Evolutionary conservation across 2,113 vertebrate genomes (phyloP).

Genomic region (Xyliphius kryptos): DNA sequence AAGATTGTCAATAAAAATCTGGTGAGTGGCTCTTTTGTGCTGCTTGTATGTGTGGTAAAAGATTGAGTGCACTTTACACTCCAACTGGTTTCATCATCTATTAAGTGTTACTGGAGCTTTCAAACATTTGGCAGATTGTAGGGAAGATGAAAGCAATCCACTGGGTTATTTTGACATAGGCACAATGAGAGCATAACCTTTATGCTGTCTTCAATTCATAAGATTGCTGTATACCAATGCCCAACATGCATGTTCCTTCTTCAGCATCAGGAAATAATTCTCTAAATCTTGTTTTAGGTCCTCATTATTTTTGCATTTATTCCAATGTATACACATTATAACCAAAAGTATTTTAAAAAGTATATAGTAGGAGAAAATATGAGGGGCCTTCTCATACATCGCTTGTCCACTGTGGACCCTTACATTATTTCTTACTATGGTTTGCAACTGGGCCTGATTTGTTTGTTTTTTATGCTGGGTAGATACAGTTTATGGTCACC

Average conservation of each 20-base stretch:
- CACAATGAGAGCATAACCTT: slow-evolving; percentile 21
- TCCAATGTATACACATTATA: too few species aligned
- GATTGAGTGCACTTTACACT: slow-evolving; percentile 29
- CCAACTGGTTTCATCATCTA: slow-evolving; percentile 27
- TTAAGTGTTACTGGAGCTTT: slow-evolving; percentile 35
- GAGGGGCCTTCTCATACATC: too few species aligned
- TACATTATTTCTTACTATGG: too few species aligned
- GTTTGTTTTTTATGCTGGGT: too few species aligned
- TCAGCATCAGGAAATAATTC: neutral
- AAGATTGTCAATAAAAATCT: slow-evolving; percentile 30
- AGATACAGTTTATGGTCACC: too few species aligned
- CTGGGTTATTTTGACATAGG: slow-evolving; percentile 19
- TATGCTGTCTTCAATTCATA: neutral
- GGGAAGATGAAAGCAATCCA: slow-evolving; percentile 34
- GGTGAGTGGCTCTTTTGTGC: slow-evolving; percentile 24
- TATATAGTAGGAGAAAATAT: too few species aligned
- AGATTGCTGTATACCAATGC: slow-evolving; percentile 5
- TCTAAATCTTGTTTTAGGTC: too few species aligned
- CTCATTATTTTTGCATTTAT: too few species aligned
- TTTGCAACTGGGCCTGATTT: too few species aligned
- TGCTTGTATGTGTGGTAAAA: slow-evolving; percentile 23
- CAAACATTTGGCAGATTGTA: slow-evolving; percentile 16
- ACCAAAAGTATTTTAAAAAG: too few species aligned
- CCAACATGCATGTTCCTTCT: neutral
- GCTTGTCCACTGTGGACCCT: too few species aligned